Percentiles rank a stretch among this genome's conserved stretches.
These are phyloP conservation scores for Eristalis arbustorum DNA, from an alignment of 2,888 invertebrate genomes.

Conservation along the genomic window DNA sequence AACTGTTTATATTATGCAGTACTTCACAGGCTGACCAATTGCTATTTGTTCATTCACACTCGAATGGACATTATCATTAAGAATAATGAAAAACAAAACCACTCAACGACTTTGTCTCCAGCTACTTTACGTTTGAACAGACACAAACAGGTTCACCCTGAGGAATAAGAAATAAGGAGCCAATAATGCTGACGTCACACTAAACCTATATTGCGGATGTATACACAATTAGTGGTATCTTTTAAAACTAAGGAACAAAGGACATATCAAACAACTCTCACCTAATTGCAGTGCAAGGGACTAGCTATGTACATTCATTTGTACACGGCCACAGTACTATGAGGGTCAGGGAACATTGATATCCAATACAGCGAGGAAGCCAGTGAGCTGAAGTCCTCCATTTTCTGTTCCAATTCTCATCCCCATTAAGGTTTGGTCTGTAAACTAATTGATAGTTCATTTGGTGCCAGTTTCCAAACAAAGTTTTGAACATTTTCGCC, in stretches of 20 bases:
- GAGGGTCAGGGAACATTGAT: neutral
- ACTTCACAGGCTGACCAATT: neutral
- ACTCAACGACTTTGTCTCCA: neutral
- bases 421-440: no score
- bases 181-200: neutral
- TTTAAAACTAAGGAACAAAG: neutral
- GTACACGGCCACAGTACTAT: neutral
- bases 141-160: neutral
- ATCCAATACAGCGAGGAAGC: no score
- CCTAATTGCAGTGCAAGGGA: neutral
- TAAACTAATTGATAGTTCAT: no score
- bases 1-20: neutral
- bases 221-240: neutral
- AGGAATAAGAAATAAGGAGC: neutral
- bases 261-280: neutral
- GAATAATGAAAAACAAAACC: no score
- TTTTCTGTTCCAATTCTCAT: no score
- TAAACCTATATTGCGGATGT: neutral
- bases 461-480: no score
- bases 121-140: neutral
- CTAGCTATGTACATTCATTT: neutral
- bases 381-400: no score
- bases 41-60: neutral
- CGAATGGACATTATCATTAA: neutral
- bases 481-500: no score